phyloP scores from a whole-genome alignment of 2,113 vertebrate genomes.

The Accipiter virgatus region DNA sequence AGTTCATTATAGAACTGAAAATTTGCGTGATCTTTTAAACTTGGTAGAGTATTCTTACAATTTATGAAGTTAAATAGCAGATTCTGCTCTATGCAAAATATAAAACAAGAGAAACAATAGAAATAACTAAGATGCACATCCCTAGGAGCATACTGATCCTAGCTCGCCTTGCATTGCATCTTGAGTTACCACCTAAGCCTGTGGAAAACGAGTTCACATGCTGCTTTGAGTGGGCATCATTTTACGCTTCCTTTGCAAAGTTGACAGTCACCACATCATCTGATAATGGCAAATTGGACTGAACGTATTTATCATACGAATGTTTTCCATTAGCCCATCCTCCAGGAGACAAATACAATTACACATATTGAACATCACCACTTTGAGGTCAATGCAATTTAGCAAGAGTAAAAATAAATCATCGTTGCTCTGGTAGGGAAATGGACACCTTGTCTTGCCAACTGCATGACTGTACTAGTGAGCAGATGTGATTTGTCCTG shows the following conservation, averaged over 20 bases:
- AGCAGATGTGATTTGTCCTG: not conserved
- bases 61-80: not conserved
- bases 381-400: not conserved
- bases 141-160: not conserved
- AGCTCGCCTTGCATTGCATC: not conserved
- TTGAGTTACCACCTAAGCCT: not conserved
- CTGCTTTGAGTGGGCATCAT: not conserved
- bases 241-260: not conserved
- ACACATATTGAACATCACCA: not conserved
- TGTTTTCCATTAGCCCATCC: not conserved
- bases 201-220: not conserved
- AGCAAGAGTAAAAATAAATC: slow-evolving; percentile 13
- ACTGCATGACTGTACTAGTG: not conserved
- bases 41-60: not conserved
- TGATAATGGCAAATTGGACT: not conserved
- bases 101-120: not conserved
- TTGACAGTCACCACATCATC: not conserved
- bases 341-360: slow-evolving; percentile 19
- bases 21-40: not conserved
- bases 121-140: not conserved
- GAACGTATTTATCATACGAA: not conserved
- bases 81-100: not conserved
- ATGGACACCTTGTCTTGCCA: not conserved
- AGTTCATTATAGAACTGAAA: not conserved
- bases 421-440: not conserved